Evolutionary conservation across 2,113 vertebrate species (phyloP), one percentile per base, ranked within the genome.

Genomic region (Bubo bubo): DNA sequence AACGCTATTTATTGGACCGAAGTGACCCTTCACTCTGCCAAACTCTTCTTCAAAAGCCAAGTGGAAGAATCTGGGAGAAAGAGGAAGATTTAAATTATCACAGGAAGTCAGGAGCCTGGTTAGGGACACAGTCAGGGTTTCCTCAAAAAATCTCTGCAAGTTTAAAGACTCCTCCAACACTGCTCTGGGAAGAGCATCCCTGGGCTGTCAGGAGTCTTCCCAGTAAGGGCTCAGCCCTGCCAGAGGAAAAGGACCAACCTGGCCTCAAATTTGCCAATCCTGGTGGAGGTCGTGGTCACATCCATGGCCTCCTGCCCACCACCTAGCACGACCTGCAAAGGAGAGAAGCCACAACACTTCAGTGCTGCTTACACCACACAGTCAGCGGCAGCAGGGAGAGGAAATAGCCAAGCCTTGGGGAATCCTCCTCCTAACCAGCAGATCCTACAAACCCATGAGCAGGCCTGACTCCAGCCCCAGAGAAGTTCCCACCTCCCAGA

Each of bases 221-320:
- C 13, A 45, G 47, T 2, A 24, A 72, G 28, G 35, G 22, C 23
- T 24, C 0, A 0, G 26, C 62, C 17, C 32, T 21, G 23, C 37
- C 72, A 35, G 35, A 84, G 55, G 53, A 41, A 34, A 50, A 60
- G 20, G 5, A 96, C 91, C 30, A 10, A 95, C 99, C 99, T 99
- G 86, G 99, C 99, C 95, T 99, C 99, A 64, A 99, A 99, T 96
- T 99, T 99, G 89, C 99, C 99, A 47, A 99, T 99, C 98, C 99
- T 99, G 77, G 99, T 99, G 82, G 99, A 99, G 39, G 99, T 99
- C 0, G 99, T 99, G 53, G 99, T 99, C 75, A 99, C 99, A 88
- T 99, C 99, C 99, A 99, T 99, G 97, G 99, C 99, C 94, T 99
- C 99, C 87, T 99, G 99, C 75, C 99, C 99, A 67, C 99, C 99